phyloP scores from a whole-genome alignment of 1,140 invertebrate species.

The Nephila pilipes region DNA sequence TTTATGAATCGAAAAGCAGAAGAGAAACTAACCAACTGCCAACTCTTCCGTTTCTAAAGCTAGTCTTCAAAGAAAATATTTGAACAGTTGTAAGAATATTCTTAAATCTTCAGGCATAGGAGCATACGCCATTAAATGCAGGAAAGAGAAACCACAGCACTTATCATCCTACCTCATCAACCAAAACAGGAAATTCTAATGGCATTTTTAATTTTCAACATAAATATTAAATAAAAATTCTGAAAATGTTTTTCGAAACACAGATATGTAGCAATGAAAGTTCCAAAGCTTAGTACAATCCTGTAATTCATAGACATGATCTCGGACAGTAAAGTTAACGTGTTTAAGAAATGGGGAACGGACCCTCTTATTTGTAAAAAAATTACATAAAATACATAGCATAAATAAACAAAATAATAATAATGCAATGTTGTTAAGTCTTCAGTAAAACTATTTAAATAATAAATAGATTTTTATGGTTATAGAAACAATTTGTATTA shows the following conservation, averaged over 20 bases:
- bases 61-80: not conserved
- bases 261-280: not conserved
- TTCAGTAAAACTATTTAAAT: no score
- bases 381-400: no score
- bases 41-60: not conserved
- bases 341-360: no score
- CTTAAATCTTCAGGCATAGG: not conserved
- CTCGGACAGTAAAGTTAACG: no score
- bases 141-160: conserved; percentile 14
- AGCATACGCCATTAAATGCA: not conserved
- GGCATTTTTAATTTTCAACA: not conserved
- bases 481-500: no score
- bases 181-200: not conserved
- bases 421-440: no score
- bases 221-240: not conserved
- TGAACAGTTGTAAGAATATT: not conserved
- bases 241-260: not conserved
- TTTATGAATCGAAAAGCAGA: not conserved
- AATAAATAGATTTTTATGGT: no score
- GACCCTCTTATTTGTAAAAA: no score
- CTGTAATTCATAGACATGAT: no score
- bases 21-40: not conserved
- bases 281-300: no score
- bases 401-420: no score
- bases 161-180: not conserved